Conservation (phyloP, 37 sponge, comb jelly and placozoan genomes). For the Bolinopsis microptera region DNA sequence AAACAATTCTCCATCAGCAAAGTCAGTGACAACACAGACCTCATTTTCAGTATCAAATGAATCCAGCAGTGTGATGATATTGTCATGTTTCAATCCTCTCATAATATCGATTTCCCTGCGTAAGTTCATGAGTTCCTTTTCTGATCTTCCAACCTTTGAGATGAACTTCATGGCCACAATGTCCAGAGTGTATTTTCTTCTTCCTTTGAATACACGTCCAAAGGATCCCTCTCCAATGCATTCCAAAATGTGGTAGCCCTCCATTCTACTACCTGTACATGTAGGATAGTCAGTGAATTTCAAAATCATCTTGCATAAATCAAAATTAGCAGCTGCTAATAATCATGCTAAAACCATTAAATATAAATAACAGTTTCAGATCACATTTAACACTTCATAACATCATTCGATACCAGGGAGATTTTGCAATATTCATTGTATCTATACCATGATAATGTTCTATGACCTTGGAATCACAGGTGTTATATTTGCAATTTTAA, state of each 20-base stretch:
- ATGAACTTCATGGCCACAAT: conserved; percentile 93
- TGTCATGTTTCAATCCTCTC: conserved; percentile 76
- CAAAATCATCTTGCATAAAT: too few species aligned
- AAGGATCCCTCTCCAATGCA: conserved; percentile 93
- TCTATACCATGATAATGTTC: too few species aligned
- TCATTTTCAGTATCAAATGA: conserved; percentile 89
- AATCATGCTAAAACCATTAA: too few species aligned
- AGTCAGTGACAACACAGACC: conserved; percentile 94
- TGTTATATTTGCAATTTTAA: too few species aligned
- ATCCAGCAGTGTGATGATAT: conserved; percentile 83
- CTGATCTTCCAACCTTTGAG: conserved; percentile 78
- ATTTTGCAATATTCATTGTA: too few species aligned
- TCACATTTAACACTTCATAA: too few species aligned
- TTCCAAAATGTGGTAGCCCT: conserved; percentile 78
- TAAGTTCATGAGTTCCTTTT: conserved; percentile 76
- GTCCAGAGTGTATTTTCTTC: conserved; percentile 69
- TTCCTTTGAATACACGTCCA: conserved; percentile 89
- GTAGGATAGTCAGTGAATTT: not conserved
- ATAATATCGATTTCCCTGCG: conserved; percentile 85
- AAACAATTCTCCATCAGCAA: conserved; percentile 92
- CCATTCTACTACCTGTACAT: not conserved
- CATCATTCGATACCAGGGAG: too few species aligned
- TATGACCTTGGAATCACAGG: too few species aligned
- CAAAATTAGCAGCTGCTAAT: too few species aligned
- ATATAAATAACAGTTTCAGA: too few species aligned